A percentile compares a stretch with the other conserved stretches of the same genome.
phyloP scores from a whole-genome alignment of 2,888 invertebrate genomes.

The Busseola fusca region DNA sequence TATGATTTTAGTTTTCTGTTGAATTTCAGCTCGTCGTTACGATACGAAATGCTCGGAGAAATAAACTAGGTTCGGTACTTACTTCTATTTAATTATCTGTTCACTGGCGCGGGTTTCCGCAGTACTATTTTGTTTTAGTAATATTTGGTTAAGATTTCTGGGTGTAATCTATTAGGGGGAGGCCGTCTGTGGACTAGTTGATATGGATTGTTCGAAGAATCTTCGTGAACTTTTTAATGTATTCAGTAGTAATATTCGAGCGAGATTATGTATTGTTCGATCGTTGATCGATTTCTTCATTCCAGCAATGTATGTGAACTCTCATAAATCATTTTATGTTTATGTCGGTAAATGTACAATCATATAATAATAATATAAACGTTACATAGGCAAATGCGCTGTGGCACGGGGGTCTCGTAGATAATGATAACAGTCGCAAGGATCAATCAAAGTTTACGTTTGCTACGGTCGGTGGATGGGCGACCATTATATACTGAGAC shows the following conservation, averaged over 20 bases:
- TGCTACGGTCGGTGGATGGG: background rate
- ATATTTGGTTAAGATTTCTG: conserved; percentile 13
- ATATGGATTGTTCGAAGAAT: background rate
- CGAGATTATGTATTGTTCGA: no score
- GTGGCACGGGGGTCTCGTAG: background rate
- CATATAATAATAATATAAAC: no score
- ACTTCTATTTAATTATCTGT: conserved; percentile 49
- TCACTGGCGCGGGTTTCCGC: conserved; percentile 13
- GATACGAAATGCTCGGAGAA: conserved; percentile 41
- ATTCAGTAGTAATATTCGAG: background rate
- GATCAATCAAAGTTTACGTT: background rate
- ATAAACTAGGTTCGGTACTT: conserved; percentile 33
- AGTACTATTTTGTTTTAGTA: conserved; percentile 13
- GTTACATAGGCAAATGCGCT: background rate
- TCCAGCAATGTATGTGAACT: background rate
- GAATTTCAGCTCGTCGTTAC: conserved; percentile 48
- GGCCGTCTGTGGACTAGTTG: background rate
- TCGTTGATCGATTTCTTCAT: conserved; percentile 16
- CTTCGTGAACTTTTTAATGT: background rate
- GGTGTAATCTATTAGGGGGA: background rate
- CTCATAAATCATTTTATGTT: background rate
- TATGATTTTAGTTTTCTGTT: conserved; percentile 60
- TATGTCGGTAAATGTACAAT: background rate
- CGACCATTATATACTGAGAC: background rate
- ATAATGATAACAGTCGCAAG: background rate